phyloP scores from a whole-genome alignment of 1,140 invertebrate species.

The Caenorhabditis briggsae region DNA sequence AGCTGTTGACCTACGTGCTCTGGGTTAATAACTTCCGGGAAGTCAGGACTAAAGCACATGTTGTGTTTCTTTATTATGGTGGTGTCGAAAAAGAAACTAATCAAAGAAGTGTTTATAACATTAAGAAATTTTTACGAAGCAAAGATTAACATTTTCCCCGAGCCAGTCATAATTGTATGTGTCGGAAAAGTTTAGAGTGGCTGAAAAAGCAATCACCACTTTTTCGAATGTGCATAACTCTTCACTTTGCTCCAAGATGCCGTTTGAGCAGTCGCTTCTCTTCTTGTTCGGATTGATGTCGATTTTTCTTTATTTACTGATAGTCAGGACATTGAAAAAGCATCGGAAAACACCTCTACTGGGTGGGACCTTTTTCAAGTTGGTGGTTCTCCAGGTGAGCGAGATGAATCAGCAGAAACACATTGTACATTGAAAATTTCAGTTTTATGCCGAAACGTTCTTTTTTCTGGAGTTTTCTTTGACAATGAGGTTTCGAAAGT shows the following conservation, averaged over 20 bases:
- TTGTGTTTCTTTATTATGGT: not conserved
- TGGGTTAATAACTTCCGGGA: not conserved
- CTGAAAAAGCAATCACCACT: slow-evolving; percentile 6
- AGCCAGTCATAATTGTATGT: not conserved
- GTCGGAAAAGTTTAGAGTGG: not conserved
- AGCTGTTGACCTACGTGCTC: not conserved
- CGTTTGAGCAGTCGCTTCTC: slow-evolving; percentile 28
- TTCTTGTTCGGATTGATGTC: not conserved
- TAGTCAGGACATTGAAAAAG: slow-evolving; percentile 10
- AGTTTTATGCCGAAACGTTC: slow-evolving; percentile 48
- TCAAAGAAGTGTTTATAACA: not conserved
- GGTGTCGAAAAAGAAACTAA: not conserved
- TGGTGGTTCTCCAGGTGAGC: slow-evolving; percentile 16
- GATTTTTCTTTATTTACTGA: not conserved
- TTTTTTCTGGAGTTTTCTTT: slow-evolving; percentile 51
- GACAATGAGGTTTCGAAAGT: slow-evolving; percentile 28
- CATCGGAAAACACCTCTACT: slow-evolving; percentile 11
- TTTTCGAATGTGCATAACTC: not conserved
- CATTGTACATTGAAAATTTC: not conserved
- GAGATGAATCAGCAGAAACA: no score
- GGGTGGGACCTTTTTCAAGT: slow-evolving; percentile 17
- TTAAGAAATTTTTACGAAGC: not conserved
- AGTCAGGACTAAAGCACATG: not conserved
- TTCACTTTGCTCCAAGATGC: slow-evolving; percentile 4
- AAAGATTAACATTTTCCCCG: not conserved